phyloP scores from a whole-genome alignment of 2,797 vertebrate genomes.

The Pampus argenteus region DNA sequence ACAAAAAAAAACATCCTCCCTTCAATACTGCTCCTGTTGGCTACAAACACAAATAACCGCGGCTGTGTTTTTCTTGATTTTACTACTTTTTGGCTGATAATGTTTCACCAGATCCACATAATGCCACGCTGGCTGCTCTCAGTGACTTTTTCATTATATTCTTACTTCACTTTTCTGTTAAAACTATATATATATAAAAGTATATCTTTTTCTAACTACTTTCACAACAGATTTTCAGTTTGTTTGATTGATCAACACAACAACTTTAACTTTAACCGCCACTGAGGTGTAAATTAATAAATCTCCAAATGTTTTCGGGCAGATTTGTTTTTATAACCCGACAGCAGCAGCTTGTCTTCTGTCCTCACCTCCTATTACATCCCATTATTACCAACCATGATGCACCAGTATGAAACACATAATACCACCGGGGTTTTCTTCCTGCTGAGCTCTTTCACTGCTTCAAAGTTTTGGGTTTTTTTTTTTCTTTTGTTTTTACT shows the following conservation, averaged over 20 bases:
- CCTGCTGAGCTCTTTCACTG: not conserved
- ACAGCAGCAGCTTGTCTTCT: slow-evolving; percentile 20
- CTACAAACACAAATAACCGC: slow-evolving; percentile 8
- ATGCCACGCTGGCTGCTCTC: not conserved
- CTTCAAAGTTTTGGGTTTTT: not conserved
- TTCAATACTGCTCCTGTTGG: slow-evolving; percentile 3
- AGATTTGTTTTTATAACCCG: slow-evolving; percentile 25
- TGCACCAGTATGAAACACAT: slow-evolving; percentile 30
- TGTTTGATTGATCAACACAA: no score
- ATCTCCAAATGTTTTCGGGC: not conserved
- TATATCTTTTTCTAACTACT: not conserved
- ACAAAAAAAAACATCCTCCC: not conserved
- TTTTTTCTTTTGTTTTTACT: not conserved
- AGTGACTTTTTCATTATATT: not conserved
- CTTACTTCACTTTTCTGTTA: not conserved
- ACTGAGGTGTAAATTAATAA: not conserved
- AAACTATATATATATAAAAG: not conserved
- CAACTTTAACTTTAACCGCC: not conserved
- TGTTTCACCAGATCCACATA: not conserved
- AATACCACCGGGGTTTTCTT: not conserved
- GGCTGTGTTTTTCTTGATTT: not conserved
- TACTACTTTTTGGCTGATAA: not conserved
- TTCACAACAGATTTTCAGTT: not conserved
- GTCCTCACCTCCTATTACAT: not conserved
- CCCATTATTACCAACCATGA: slow-evolving; percentile 37